These are phyloP conservation scores for Melieria crassipennis DNA, from an alignment of 2,888 invertebrate species.

Conservation along the genomic window DNA sequence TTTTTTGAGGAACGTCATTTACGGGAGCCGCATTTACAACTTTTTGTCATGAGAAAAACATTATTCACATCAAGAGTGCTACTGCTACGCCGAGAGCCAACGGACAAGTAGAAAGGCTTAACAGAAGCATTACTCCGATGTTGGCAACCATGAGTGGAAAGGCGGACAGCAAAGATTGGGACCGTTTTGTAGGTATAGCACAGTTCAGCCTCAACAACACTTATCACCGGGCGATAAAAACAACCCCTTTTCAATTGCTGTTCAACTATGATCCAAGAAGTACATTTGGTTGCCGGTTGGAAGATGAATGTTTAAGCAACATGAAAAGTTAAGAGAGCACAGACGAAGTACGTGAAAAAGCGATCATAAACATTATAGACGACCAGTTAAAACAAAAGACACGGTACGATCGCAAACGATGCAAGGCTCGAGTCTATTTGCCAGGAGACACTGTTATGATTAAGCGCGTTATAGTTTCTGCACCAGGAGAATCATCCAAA, in stretches of 20 bases:
- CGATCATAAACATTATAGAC: neutral
- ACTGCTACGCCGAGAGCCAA: conserved; percentile 46
- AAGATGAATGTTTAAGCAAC: no score
- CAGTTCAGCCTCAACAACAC: conserved; percentile 19
- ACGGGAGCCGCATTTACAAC: conserved; percentile 43
- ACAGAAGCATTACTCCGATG: conserved; percentile 33
- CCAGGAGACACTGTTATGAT: conserved; percentile 8
- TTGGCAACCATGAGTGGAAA: conserved; percentile 24
- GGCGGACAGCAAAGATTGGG: conserved; percentile 30
- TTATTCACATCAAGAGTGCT: conserved; percentile 46
- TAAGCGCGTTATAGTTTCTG: neutral
- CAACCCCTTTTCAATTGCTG: conserved; percentile 24
- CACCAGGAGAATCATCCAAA: conserved; percentile 34
- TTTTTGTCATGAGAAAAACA: conserved; percentile 39
- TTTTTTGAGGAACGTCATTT: conserved; percentile 50
- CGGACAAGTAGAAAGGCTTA: conserved; percentile 36
- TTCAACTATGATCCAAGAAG: no score
- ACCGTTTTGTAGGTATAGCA: conserved; percentile 28
- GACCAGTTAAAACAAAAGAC: neutral
- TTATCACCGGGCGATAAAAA: conserved; percentile 23
- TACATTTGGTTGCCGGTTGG: no score
- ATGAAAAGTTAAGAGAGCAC: neutral
- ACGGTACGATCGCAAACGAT: conserved; percentile 8
- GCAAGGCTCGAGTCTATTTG: conserved; percentile 7
- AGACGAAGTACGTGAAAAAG: neutral